Conservation (phyloP, 1,140 invertebrate genomes). For the Drepana arcuata region DNA sequence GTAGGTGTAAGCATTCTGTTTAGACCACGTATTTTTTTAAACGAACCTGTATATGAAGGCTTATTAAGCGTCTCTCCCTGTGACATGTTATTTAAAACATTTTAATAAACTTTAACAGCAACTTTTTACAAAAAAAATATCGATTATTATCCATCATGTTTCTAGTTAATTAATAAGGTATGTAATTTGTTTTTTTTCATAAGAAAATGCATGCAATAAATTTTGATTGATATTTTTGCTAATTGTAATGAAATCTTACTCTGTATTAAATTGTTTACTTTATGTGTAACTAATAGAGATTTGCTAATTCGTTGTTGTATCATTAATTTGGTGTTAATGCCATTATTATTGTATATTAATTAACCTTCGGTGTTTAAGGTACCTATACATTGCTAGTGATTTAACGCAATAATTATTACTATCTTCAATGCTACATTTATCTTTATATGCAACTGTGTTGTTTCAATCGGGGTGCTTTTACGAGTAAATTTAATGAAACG, state of each 20-base stretch:
- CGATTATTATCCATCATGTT: conserved; percentile 46
- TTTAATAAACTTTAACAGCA: no score
- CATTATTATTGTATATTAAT: conserved; percentile 10
- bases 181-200: no score
- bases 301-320: conserved; percentile 45
- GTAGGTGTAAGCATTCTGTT: conserved; percentile 56
- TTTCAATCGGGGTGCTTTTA: conserved; percentile 10
- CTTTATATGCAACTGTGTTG: no score
- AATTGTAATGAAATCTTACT: conserved; percentile 44
- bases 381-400: conserved; percentile 31
- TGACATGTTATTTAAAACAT: conserved; percentile 29
- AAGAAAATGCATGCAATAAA: conserved; percentile 67
- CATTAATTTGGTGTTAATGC: conserved; percentile 40
- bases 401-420: conserved; percentile 38
- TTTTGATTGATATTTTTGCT: conserved; percentile 62
- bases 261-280: conserved; percentile 41
- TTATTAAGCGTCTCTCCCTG: conserved; percentile 26
- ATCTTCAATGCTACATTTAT: conserved; percentile 17
- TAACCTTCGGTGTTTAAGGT: conserved; percentile 39
- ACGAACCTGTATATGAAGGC: conserved; percentile 20
- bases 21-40: conserved; percentile 35
- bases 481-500: no score
- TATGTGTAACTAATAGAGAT: conserved; percentile 37
- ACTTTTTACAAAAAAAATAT: no score
- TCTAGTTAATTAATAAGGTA: no score